A percentile compares a stretch with the other conserved stretches of the same genome.
phyloP scores from a whole-genome alignment of 2,797 vertebrate species.

The Poeciliopsis gracilis region DNA sequence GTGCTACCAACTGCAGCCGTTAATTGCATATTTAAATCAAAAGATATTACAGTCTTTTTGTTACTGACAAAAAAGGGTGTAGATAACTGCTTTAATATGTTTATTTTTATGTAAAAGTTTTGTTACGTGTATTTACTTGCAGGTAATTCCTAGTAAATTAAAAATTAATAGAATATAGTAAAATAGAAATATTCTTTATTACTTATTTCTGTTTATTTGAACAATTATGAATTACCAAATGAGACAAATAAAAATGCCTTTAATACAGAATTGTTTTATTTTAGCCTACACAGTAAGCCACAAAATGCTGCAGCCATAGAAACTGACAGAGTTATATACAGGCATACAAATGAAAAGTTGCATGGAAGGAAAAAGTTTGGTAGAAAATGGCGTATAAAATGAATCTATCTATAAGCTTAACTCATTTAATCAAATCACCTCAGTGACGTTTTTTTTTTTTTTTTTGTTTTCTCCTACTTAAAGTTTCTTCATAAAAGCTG shows the following conservation, averaged over 20 bases:
- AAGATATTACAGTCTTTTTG: slow-evolving; percentile 13
- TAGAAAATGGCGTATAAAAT: neutral
- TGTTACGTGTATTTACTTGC: slow-evolving; percentile 18
- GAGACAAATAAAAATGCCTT: neutral
- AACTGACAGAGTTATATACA: neutral
- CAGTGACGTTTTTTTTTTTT: neutral
- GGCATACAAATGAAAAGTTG: neutral
- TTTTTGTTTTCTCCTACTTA: neutral
- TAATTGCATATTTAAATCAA: neutral
- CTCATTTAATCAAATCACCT: neutral
- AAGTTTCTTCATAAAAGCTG: neutral
- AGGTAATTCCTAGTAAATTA: slow-evolving; percentile 34
- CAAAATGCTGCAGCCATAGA: neutral
- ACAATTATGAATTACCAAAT: neutral
- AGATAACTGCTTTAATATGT: slow-evolving; percentile 5
- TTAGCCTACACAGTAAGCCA: neutral
- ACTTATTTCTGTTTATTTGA: neutral
- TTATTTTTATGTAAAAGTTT: slow-evolving; percentile 36
- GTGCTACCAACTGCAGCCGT: neutral
- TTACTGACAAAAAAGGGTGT: neutral
- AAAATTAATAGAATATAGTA: neutral
- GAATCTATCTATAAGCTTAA: neutral
- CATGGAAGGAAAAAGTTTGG: neutral
- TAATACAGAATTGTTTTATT: neutral
- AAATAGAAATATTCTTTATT: neutral